Conservation (phyloP, 2,888 invertebrate genomes). For the Acronicta psi region DNA sequence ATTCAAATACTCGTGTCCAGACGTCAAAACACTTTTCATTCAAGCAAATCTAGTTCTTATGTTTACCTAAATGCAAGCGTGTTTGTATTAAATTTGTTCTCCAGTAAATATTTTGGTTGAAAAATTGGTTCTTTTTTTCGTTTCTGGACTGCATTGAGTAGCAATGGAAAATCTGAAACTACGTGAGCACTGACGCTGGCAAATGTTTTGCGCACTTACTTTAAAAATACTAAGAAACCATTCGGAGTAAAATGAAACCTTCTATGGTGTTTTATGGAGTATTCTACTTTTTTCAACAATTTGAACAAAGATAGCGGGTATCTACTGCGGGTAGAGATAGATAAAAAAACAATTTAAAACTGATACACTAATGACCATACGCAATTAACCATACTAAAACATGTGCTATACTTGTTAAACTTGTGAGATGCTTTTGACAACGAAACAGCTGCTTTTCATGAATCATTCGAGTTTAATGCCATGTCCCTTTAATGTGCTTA, state of each 20-base stretch:
- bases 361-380: conserved; percentile 13
- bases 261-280: conserved; percentile 14
- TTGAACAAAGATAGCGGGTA: conserved; percentile 8
- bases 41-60: conserved; percentile 15
- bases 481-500: conserved; percentile 63
- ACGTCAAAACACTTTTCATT: conserved; percentile 15
- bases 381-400: conserved; percentile 4
- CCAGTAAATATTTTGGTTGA: conserved; percentile 30
- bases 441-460: conserved; percentile 52
- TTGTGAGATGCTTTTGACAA: conserved; percentile 17
- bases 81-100: conserved; percentile 9
- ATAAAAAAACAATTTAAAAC: conserved; percentile 13
- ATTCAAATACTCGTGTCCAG: neutral
- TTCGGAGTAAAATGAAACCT: conserved; percentile 32
- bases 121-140: conserved; percentile 4
- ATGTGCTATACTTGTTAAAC: conserved; percentile 4
- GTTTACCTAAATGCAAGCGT: conserved; percentile 12
- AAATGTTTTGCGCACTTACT: conserved; percentile 32
- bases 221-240: conserved; percentile 29
- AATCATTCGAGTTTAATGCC: conserved; percentile 51
- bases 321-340: conserved; percentile 11
- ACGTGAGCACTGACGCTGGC: conserved; percentile 35
- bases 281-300: conserved; percentile 22
- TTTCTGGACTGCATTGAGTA: conserved; percentile 10
- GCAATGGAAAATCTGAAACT: conserved; percentile 10